phyloP scores from a whole-genome alignment of 2,797 vertebrate genomes.

The Paedocypris micromegethes region DNA sequence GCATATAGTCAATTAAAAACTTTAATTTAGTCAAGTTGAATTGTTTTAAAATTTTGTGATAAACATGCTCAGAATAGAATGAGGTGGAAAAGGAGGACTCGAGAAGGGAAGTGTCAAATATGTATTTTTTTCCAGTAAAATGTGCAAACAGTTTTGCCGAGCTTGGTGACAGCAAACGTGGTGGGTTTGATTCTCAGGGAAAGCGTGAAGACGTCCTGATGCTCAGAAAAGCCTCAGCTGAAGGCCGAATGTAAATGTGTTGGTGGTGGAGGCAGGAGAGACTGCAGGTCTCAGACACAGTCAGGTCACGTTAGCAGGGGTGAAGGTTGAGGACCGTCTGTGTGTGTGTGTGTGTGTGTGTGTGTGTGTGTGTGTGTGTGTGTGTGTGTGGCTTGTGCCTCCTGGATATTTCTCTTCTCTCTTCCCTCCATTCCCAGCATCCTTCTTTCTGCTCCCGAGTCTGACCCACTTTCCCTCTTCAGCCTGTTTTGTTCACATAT shows the following conservation, averaged over 20 bases:
- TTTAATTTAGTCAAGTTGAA: too few species aligned
- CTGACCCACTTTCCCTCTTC: conserved; percentile 37
- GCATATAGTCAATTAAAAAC: too few species aligned
- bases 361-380: neutral
- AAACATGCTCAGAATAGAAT: too few species aligned
- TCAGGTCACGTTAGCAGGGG: conserved; percentile 29
- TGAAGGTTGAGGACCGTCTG: conserved; percentile 20
- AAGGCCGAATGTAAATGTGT: neutral
- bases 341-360: neutral
- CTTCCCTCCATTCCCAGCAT: conserved; percentile 24
- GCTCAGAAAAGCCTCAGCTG: too few species aligned
- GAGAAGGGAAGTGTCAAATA: too few species aligned
- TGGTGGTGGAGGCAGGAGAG: conserved; percentile 4
- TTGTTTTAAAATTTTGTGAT: too few species aligned
- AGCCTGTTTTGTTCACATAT: conserved; percentile 21
- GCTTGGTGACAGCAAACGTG: too few species aligned
- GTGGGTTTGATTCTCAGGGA: too few species aligned
- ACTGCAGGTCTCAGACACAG: neutral
- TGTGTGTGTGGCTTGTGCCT: neutral
- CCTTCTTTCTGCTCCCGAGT: conserved; percentile 15
- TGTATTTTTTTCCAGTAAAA: too few species aligned
- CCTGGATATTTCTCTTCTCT: conserved; percentile 21
- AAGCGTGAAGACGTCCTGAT: too few species aligned
- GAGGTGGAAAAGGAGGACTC: too few species aligned
- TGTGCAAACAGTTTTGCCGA: too few species aligned